Evolutionary conservation across 2,113 vertebrate genomes (phyloP), one percentile per base, ranked within the genome.

Genomic region (Cynoglossus semilaevis): DNA sequence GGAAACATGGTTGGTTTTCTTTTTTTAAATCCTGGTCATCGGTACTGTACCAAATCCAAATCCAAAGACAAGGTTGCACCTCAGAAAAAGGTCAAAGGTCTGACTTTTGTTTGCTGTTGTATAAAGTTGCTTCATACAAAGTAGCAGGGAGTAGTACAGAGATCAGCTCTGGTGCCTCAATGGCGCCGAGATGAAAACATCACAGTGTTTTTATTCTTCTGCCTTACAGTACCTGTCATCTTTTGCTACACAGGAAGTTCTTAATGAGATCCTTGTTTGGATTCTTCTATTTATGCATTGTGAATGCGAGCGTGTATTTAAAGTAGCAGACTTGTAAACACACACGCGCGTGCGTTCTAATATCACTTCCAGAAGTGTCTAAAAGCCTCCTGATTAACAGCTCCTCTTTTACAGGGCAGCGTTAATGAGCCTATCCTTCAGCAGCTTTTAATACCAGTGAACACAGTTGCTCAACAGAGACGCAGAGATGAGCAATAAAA

Each of bases 381-480:
- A 75, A 74, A 77, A 81, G 70, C 51, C 74, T 78, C 76, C 74
- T 67, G 74, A 82, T 85, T 69, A 82, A 72, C 52, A 61, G 49
- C 9, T 37, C 18, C 48, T 38, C 48, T 68, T 58, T 55, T 65
- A 44, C 65, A 48, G 56, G 38, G 64, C 75, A 58, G 62, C 6
- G 19, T 71, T 81, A 75, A 77, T 82, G 67, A 69, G 72, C 70
- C 66, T 77, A 70, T 60, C 67, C 53, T 63, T 22, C 36, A 2
- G 70, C 63, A 67, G 74, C 72, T 74, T 78, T 77, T 49, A 29
- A 71, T 18, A 67, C 52, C 77, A 70, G 73, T 52, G 67, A 72
- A 75, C 58, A 48, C 41, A 56, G 60, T 52, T 11, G 1, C 54
- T 55, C 35, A 46, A 64, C 38, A 12, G 16, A 73, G 51, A 64